These are phyloP conservation scores for Muscina levida DNA, from an alignment of 2,888 invertebrate species.

Conservation along the genomic window DNA sequence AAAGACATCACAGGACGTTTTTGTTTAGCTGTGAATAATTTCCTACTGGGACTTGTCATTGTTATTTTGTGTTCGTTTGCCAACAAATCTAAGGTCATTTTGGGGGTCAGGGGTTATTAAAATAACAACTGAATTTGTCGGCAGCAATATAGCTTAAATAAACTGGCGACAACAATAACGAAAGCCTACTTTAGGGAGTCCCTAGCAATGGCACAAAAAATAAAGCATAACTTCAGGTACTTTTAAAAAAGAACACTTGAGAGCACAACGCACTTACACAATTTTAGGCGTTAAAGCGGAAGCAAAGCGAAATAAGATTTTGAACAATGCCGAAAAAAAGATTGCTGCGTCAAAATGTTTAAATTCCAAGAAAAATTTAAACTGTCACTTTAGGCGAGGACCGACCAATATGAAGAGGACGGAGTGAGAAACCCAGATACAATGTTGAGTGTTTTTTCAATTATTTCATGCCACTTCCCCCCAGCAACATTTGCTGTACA, in stretches of 20 bases:
- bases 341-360: neutral
- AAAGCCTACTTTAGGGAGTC: slow-evolving; percentile 44
- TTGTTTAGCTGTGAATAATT: neutral
- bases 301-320: neutral
- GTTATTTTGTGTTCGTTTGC: slow-evolving; percentile 29
- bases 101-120: slow-evolving; percentile 46
- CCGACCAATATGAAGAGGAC: neutral
- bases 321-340: no score
- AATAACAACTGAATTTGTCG: slow-evolving; percentile 8
- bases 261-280: neutral
- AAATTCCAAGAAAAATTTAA: neutral
- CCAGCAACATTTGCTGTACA: slow-evolving; percentile 17
- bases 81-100: slow-evolving; percentile 46
- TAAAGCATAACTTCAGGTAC: slow-evolving; percentile 40
- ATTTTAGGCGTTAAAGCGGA: neutral
- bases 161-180: neutral
- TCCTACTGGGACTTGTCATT: neutral
- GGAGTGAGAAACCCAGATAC: neutral
- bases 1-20: neutral
- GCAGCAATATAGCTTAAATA: neutral
- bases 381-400: neutral
- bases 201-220: slow-evolving; percentile 11
- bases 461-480: slow-evolving; percentile 51
- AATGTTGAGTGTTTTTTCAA: slow-evolving; percentile 29
- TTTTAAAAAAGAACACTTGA: slow-evolving; percentile 30